Evolutionary conservation across 2,797 vertebrate genomes (phyloP).

Genomic region (Limnodromus scolopaceus): DNA sequence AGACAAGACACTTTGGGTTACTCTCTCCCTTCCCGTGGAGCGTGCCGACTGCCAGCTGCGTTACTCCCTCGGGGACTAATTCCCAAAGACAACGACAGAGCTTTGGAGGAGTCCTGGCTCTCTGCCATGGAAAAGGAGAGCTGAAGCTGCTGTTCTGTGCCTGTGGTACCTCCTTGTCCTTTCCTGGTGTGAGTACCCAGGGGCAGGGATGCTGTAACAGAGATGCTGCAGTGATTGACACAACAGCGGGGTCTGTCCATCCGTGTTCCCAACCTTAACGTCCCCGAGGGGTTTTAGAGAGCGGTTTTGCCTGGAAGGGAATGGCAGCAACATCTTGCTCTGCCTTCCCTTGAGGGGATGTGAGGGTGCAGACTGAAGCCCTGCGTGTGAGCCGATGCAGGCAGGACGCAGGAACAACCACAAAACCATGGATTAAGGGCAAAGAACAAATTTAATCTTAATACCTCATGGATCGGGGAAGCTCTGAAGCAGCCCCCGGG

Average conservation of each 20-base stretch:
- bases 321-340: background rate
- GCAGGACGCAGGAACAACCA: too few relatives aligned
- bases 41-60: background rate
- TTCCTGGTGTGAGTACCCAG: background rate
- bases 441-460: too few relatives aligned
- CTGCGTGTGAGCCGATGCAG: too few relatives aligned
- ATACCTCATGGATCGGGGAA: too few relatives aligned
- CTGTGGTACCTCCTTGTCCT: background rate
- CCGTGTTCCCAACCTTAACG: rapidly evolving
- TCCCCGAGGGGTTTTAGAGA: rapidly evolving
- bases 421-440: too few relatives aligned
- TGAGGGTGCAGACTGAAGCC: background rate
- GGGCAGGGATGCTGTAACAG: background rate
- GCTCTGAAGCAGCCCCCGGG: too few relatives aligned
- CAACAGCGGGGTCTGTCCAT: too few relatives aligned
- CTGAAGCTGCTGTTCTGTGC: background rate
- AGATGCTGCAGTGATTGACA: too few relatives aligned
- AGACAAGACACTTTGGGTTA: background rate
- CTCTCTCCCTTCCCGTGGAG: background rate
- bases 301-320: background rate
- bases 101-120: background rate
- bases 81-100: background rate
- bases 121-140: background rate
- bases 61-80: background rate
- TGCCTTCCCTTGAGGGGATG: background rate